Evolutionary conservation across 2,888 invertebrate species (phyloP), one percentile per base, ranked within the genome.

Genomic region (Selenia dentaria): DNA sequence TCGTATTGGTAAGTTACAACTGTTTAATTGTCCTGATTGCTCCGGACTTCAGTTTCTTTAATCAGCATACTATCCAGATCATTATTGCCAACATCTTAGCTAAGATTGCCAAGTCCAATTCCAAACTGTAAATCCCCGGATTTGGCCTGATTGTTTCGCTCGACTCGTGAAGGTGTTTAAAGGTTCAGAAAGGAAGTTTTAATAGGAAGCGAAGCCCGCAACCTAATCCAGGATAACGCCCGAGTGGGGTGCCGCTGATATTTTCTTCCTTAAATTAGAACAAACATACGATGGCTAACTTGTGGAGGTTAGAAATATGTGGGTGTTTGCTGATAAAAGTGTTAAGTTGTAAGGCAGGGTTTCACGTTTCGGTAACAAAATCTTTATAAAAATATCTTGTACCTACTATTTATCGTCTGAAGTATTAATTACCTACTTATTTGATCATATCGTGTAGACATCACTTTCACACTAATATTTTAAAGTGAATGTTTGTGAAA

Each of bases 171-270:
- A 57, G 57, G 55, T 60, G 64, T 65, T 56, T 45, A 60, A 65
- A 64, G 59, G 62, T 62, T 59, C 54, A 53, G 45, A 44, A 58
- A 54, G 51, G 51, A 64, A 67, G 62, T 63, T 69, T 69, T 70
- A 72, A 72, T 69, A 66, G 67, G 59, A 62, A 67, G 62, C 53
- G 65, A 65, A 69, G 58, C 70, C 62, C 48, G 45, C 45, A 45
- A 32, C 26, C 54, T 62, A 57, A 62, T 62, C 59, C 57, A 33
- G 53, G 56, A 53, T 59, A 53, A 58, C 36, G 31, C 50, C 43
- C 41, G 48, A 34, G 38, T 32, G 32, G 39, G 51, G 42, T 40
- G 34, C 12, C 41, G 37, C 46, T 26, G 45, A 48, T 54, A 44
- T 51, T 47, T n/a, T 54, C 49, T 47, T 43, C 31, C 49, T 31